These are phyloP conservation scores for Grammomys dolichurus DNA, from an alignment of 2,113 vertebrate species.

Conservation along the genomic window DNA sequence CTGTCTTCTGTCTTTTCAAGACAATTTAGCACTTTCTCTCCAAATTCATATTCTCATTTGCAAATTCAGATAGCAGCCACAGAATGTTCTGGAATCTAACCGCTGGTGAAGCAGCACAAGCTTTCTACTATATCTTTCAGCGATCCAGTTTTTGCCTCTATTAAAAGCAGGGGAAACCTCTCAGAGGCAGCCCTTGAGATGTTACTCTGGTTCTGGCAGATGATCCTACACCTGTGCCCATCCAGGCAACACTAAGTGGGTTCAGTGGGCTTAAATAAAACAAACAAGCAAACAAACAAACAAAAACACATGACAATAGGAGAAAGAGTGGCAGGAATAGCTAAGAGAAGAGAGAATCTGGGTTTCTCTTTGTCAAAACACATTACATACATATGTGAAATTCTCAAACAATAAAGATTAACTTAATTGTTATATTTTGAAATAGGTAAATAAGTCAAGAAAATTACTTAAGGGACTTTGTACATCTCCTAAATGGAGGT, in stretches of 20 bases:
- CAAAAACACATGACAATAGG: not conserved
- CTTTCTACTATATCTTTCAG: no score
- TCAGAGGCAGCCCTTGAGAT: not conserved
- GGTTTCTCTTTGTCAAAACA: not conserved
- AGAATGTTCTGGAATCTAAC: not conserved
- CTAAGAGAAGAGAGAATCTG: no score
- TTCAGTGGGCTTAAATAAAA: not conserved
- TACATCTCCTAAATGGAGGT: not conserved
- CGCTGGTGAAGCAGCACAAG: no score
- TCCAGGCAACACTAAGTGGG: not conserved
- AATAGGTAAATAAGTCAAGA: not conserved
- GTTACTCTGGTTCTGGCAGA: not conserved
- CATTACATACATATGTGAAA: not conserved
- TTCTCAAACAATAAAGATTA: not conserved
- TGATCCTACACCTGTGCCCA: not conserved
- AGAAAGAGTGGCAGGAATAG: not conserved
- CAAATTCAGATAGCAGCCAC: not conserved
- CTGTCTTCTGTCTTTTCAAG: constrained; percentile 68
- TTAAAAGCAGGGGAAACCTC: not conserved
- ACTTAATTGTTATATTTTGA: not conserved
- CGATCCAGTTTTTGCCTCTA: not conserved
- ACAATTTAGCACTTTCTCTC: not conserved
- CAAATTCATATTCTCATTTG: not conserved
- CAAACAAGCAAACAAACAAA: not conserved
- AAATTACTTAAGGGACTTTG: no score